Base-by-base conservation (phyloP, 2,797 vertebrate genomes). In the Danio aesculapii region DNA sequence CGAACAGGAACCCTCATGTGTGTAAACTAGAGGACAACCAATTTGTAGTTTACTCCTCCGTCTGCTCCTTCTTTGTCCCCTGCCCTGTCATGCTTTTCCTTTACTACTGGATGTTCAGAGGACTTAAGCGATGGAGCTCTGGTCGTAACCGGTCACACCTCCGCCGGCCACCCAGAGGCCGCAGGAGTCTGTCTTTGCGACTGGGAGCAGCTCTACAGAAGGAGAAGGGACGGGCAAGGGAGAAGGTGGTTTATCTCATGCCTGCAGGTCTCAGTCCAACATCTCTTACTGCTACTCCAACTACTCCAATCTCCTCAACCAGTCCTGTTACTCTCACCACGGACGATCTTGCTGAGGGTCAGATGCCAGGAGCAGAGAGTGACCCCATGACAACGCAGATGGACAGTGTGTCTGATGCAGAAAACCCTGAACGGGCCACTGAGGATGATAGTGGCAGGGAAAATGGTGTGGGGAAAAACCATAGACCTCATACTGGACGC, bases 11-110 rank as follows among this genome's bases (percentile, higher is more conserved):
- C 59, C 88, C 90, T 0, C 87, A 75, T 0, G 85, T 93, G 17
- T 94, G 94, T 79, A 91, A 91, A 73, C 89, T 94, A 84, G 93
- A 94, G 86, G 87, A 94, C 2, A 90, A 93, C 49, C 89, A 63
- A 9, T 94, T 94, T 2, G 92, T 94, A 76, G 92, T 94, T 39
- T 94, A 94, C 86, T 94, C 94, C 0, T 94, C 93, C 0, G 10
- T 94, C 43, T 94, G 94, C 88, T 94, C 94, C 66, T 94, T 94
- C 90, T 94, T 94, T 8, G 91, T 94, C 75, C 94, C 93, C 5
- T 94, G 94, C 52, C 94, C 93, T 0, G 77, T 94, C 74, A 94
- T 94, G 93, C 92, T 94, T 43, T 86, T 93, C 63, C 87, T 94
- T 8, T 93, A 94, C 84, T 94, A 94, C 77, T 92, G 93, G 90